These are phyloP conservation scores for Oxyura jamaicensis DNA, from an alignment of 2,113 vertebrate genomes.

Conservation along the genomic window DNA sequence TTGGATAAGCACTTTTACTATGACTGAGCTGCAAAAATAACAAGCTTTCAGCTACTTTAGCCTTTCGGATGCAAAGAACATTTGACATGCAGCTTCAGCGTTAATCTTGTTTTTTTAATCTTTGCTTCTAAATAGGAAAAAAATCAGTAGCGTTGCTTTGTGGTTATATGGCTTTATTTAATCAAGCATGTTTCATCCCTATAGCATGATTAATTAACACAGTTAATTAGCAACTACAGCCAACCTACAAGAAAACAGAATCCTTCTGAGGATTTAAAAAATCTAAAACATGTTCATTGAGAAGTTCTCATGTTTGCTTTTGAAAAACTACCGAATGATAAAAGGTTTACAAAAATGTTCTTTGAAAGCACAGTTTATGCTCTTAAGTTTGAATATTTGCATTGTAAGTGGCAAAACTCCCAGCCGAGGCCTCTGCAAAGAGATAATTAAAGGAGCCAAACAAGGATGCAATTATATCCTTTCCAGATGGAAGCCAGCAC, in stretches of 20 bases:
- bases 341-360: constrained; percentile 41
- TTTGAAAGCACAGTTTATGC: constrained; percentile 38
- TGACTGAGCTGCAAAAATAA: background rate
- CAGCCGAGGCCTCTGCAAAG: constrained; percentile 11
- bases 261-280: constrained; percentile 33
- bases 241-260: constrained; percentile 45
- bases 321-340: constrained; percentile 33
- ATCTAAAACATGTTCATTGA: constrained; percentile 22
- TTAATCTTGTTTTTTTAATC: constrained; percentile 12
- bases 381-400: constrained; percentile 49
- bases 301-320: background rate
- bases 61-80: constrained; percentile 37
- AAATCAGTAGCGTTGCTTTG: constrained; percentile 30
- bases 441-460: constrained; percentile 49
- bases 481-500: constrained; percentile 49
- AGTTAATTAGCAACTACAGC: constrained; percentile 54
- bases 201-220: constrained; percentile 52
- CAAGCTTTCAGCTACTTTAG: constrained; percentile 39
- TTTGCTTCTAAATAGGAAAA: constrained; percentile 21
- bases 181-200: constrained; percentile 49
- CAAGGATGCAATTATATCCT: constrained; percentile 51
- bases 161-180: constrained; percentile 21
- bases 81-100: constrained; percentile 53
- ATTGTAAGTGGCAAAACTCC: constrained; percentile 43
- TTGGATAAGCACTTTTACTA: background rate